These are phyloP conservation scores for Eutolmus rufibarbis DNA, from an alignment of 2,888 invertebrate genomes.

Conservation along the genomic window DNA sequence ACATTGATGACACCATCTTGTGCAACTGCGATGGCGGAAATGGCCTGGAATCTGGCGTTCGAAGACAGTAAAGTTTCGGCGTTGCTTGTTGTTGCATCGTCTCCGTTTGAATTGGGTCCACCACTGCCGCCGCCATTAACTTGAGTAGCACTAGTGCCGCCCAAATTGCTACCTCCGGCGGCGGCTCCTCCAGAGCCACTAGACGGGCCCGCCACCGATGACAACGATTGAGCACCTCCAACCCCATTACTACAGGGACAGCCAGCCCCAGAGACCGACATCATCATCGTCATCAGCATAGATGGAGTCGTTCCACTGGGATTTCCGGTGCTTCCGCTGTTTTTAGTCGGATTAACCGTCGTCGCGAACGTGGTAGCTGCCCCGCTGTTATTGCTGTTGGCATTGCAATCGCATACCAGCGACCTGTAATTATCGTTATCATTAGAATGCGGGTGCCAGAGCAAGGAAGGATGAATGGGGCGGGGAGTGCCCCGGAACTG, in stretches of 20 bases:
- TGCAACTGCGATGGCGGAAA: slow-evolving; percentile 90
- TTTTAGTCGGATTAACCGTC: slow-evolving; percentile 53
- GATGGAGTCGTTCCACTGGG: slow-evolving; percentile 52
- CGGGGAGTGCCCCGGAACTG: background rate
- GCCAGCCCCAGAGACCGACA: slow-evolving; percentile 39
- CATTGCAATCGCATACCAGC: slow-evolving; percentile 61
- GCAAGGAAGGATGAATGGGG: slow-evolving; percentile 6
- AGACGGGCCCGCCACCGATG: slow-evolving; percentile 48
- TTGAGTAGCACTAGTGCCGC: slow-evolving; percentile 48
- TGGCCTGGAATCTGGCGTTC: slow-evolving; percentile 87
- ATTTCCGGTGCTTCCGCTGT: slow-evolving; percentile 53
- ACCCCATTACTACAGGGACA: slow-evolving; percentile 52
- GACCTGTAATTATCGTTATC: slow-evolving; percentile 56
- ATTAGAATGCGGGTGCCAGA: slow-evolving; percentile 46
- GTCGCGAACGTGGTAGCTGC: slow-evolving; percentile 53
- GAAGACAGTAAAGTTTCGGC: slow-evolving; percentile 87
- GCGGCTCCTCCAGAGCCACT: slow-evolving; percentile 54
- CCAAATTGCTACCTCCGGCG: slow-evolving; percentile 46
- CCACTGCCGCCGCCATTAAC: slow-evolving; percentile 47
- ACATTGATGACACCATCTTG: slow-evolving; percentile 96
- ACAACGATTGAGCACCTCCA: slow-evolving; percentile 43
- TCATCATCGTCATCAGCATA: slow-evolving; percentile 51
- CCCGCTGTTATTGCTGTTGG: slow-evolving; percentile 57
- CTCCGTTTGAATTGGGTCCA: slow-evolving; percentile 56
- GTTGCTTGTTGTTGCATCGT: slow-evolving; percentile 70